Conservation (phyloP, 2,888 invertebrate species). For the Pristionchus japonicus region DNA sequence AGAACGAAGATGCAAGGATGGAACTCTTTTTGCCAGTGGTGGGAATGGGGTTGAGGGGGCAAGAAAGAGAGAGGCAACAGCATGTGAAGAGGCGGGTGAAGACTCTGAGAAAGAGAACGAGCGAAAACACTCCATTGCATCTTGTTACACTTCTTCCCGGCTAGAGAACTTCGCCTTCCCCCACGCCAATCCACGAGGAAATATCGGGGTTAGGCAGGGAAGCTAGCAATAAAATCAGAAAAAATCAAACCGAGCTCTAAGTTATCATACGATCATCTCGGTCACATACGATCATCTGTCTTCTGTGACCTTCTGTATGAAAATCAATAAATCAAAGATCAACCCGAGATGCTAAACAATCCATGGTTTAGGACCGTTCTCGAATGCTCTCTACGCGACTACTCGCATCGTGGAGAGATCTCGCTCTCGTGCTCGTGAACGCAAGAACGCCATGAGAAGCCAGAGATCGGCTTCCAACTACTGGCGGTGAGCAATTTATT, state of each 20-base stretch:
- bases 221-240: not conserved
- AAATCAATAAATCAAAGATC: not conserved
- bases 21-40: not conserved
- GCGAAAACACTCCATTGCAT: constrained; percentile 35
- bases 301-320: no score
- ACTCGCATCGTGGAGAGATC: constrained; percentile 72
- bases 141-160: not conserved
- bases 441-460: constrained; percentile 70
- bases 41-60: not conserved
- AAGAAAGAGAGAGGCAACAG: not conserved
- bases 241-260: no score
- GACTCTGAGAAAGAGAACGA: constrained; percentile 27
- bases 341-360: not conserved
- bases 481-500: constrained; percentile 59
- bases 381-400: constrained; percentile 72
- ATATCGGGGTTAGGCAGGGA: not conserved
- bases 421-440: constrained; percentile 74
- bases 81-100: not conserved
- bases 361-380: constrained; percentile 65
- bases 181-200: no score
- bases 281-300: no score
- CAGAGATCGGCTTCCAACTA: constrained; percentile 72
- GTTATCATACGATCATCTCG: no score
- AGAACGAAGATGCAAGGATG: constrained; percentile 6
- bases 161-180: constrained; percentile 12